Conservation (phyloP, 92 coral and sea anemone species). For the Micromussa lordhowensis region DNA sequence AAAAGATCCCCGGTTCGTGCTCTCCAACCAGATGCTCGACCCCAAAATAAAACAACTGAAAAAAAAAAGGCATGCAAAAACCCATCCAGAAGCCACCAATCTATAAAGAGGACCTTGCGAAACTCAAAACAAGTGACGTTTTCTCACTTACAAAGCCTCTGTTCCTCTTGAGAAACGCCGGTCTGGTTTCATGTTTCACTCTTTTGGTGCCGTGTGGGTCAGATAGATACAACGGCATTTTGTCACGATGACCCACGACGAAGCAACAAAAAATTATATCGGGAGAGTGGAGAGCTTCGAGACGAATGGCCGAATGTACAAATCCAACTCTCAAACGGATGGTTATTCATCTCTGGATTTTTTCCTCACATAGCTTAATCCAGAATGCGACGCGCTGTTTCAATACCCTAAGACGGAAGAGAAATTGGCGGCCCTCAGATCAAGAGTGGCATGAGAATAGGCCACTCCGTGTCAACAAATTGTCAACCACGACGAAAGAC, state of each 20-base stretch:
- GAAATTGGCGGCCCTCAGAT: too few relatives aligned
- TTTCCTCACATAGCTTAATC: slow-evolving; percentile 32
- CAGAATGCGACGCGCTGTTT: slow-evolving; percentile 45
- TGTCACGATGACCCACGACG: slow-evolving; percentile 31
- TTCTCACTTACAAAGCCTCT: slow-evolving; percentile 1
- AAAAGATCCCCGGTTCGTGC: slow-evolving; percentile 45
- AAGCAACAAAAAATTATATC: slow-evolving; percentile 28
- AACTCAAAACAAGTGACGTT: slow-evolving; percentile 45
- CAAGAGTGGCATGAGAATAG: too few relatives aligned
- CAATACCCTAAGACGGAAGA: too few relatives aligned
- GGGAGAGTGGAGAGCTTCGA: slow-evolving; percentile 33
- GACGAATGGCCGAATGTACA: slow-evolving; percentile 36
- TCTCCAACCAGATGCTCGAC: slow-evolving; percentile 65
- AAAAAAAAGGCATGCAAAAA: slow-evolving; percentile 53
- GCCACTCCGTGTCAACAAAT: slow-evolving; percentile 50
- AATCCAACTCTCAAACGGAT: slow-evolving; percentile 26
- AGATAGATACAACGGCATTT: background rate
- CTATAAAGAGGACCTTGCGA: slow-evolving; percentile 46
- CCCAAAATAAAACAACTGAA: slow-evolving; percentile 66
- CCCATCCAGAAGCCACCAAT: slow-evolving; percentile 64
- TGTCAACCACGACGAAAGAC: slow-evolving; percentile 30
- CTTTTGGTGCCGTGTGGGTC: slow-evolving; percentile 21
- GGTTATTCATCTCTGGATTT: slow-evolving; percentile 13
- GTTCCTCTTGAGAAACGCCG: slow-evolving; percentile 12
- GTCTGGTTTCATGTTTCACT: slow-evolving; percentile 11